Percentiles rank a stretch among this genome's conserved stretches.
phyloP scores from a whole-genome alignment of 2,797 vertebrate species.

The Anguilla obscura region DNA sequence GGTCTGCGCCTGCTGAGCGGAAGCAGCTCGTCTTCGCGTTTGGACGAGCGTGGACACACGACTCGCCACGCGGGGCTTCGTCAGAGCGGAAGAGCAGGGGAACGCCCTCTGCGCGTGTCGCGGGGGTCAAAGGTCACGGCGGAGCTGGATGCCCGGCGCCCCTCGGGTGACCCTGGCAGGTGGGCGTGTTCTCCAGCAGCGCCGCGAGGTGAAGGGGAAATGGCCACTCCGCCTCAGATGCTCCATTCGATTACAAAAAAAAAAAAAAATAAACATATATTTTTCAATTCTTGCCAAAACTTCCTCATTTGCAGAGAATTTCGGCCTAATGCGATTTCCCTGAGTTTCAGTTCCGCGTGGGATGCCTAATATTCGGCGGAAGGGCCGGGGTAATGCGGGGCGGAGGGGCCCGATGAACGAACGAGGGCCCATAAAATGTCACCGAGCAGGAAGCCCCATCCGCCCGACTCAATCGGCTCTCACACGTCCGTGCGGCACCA shows the following conservation, averaged over 20 bases:
- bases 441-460: neutral
- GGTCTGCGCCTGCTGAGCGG: neutral
- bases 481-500: conserved; percentile 19
- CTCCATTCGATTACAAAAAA: conserved; percentile 60
- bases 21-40: neutral
- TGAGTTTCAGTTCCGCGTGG: conserved; percentile 69
- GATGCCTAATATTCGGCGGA: conserved; percentile 60
- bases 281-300: conserved; percentile 60
- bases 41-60: neutral
- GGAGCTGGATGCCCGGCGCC: neutral
- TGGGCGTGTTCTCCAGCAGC: conserved; percentile 19
- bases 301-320: conserved; percentile 58
- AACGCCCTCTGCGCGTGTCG: neutral
- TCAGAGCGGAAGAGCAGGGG: neutral
- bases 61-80: neutral
- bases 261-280: conserved; percentile 39
- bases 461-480: conserved; percentile 14
- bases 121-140: neutral
- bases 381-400: conserved; percentile 22
- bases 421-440: conserved; percentile 21
- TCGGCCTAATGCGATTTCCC: conserved; percentile 61
- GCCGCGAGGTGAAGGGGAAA: conserved; percentile 6
- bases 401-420: neutral
- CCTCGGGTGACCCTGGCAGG: conserved; percentile 31
- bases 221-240: conserved; percentile 41